Conservation (phyloP, 1,140 invertebrate genomes). For the Pseudobourletiella spinata region DNA sequence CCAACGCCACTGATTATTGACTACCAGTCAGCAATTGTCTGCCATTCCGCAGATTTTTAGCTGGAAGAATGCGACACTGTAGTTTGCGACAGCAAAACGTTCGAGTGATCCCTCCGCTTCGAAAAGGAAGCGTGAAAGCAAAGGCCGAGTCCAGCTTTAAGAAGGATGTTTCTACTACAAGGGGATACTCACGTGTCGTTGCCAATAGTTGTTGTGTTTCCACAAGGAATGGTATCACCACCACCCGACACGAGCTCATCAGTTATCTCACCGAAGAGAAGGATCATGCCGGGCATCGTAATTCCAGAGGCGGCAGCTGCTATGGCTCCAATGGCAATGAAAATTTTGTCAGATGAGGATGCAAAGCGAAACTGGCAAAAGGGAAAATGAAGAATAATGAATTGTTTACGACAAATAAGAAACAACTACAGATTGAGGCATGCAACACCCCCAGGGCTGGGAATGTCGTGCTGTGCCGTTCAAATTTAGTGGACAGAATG, state of each 20-base stretch:
- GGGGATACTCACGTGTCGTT: too few species aligned
- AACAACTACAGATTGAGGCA: background rate
- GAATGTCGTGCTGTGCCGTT: background rate
- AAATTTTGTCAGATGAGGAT: constrained; percentile 11
- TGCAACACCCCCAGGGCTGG: background rate
- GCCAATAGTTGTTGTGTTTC: too few species aligned
- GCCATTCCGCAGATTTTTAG: too few species aligned
- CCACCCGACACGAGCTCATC: constrained; percentile 9
- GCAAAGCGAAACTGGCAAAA: constrained; percentile 23
- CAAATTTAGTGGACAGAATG: background rate
- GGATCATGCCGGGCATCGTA: constrained; percentile 23
- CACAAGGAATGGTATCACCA: too few species aligned
- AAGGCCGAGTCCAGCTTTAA: too few species aligned
- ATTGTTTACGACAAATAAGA: background rate
- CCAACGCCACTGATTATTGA: too few species aligned
- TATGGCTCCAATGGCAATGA: constrained; percentile 6
- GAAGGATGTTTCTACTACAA: too few species aligned
- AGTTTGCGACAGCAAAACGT: too few species aligned
- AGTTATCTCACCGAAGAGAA: constrained; percentile 24
- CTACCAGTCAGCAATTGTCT: too few species aligned
- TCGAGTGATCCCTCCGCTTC: too few species aligned
- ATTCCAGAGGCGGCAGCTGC: constrained; percentile 9
- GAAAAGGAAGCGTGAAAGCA: too few species aligned
- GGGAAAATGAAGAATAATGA: background rate
- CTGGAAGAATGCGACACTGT: too few species aligned